A percentile compares a stretch with the other conserved stretches of the same genome.
These are phyloP conservation scores for Clarias magur DNA, from an alignment of 2,113 vertebrate species.

Conservation along the genomic window DNA sequence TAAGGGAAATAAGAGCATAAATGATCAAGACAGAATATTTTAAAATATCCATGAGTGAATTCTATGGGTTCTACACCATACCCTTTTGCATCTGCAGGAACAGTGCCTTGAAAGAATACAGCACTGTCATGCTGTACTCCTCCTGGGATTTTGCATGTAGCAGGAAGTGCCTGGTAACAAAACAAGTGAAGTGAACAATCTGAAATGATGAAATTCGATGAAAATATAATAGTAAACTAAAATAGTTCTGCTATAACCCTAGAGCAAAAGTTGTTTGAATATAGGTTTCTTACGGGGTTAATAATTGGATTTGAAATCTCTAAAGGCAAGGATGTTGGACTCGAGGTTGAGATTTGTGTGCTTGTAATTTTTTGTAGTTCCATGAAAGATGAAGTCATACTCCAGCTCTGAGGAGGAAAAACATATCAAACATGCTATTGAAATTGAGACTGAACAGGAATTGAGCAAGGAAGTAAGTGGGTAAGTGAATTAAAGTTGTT, in stretches of 20 bases:
- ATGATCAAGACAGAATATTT: not conserved
- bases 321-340: not conserved
- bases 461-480: too few species aligned
- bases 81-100: not conserved
- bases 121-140: not conserved
- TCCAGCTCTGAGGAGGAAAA: constrained; percentile 22
- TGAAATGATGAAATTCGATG: too few species aligned
- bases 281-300: constrained; percentile 5
- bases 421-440: not conserved
- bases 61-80: not conserved
- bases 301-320: not conserved
- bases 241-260: not conserved
- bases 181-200: not conserved
- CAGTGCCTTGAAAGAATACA: constrained; percentile 8
- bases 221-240: not conserved
- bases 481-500: too few species aligned
- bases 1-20: too few species aligned
- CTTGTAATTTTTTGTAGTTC: not conserved
- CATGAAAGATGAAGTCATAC: not conserved
- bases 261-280: not conserved
- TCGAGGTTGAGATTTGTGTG: not conserved
- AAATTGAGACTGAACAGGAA: not conserved
- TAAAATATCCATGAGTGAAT: not conserved
- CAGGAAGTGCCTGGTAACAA: not conserved
- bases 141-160: not conserved